Evolutionary conservation across 2,113 vertebrate genomes (phyloP).

Genomic region (Rhabdomys dilectus): DNA sequence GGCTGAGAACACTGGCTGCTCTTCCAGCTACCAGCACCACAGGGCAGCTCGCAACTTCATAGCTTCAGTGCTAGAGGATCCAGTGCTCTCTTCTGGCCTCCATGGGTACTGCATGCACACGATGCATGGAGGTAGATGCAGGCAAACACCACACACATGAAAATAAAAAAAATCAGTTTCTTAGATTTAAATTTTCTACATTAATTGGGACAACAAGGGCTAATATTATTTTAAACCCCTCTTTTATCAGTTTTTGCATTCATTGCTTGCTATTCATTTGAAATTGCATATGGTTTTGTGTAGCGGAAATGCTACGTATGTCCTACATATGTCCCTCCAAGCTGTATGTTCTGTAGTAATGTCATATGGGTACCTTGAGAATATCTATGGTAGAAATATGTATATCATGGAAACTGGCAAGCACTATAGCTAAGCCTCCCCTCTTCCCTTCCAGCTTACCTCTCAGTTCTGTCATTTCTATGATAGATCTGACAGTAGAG

Average conservation of each 20-base stretch:
- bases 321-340: not conserved
- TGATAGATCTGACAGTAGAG: not conserved
- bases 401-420: not conserved
- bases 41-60: not conserved
- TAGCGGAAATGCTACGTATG: not conserved
- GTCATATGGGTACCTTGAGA: not conserved
- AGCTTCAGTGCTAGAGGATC: not conserved
- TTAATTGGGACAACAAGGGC: not conserved
- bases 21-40: not conserved
- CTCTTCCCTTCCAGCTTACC: not conserved
- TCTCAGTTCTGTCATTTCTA: not conserved
- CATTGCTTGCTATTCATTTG: not conserved
- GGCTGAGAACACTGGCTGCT: not conserved
- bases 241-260: not conserved
- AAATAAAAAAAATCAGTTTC: not conserved
- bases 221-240: not conserved
- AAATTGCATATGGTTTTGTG: not conserved
- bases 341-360: not conserved
- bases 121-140: not conserved
- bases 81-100: not conserved
- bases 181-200: conserved; percentile 18
- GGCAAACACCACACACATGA: not conserved
- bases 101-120: not conserved
- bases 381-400: not conserved
- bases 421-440: not conserved